Evolutionary conservation across 1,140 invertebrate species (phyloP).

Genomic region (Drosophila miranda): DNA sequence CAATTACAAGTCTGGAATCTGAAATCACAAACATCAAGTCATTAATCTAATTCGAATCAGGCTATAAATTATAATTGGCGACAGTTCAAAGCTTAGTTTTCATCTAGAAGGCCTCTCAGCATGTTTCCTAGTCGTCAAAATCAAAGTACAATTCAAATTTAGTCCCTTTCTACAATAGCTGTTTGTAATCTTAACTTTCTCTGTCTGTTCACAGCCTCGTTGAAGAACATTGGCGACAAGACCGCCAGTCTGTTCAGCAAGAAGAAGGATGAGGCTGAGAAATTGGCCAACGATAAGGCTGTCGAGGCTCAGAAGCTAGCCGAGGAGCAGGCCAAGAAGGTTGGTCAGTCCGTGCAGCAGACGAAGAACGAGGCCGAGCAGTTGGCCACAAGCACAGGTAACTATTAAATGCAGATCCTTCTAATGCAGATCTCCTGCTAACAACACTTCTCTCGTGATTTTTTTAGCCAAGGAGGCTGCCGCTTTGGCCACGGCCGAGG

Average conservation of each 20-base stretch:
- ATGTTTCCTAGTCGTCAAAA: constrained; percentile 62
- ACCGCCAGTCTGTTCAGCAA: constrained; percentile 85
- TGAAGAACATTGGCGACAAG: constrained; percentile 86
- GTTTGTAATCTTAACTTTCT: constrained; percentile 6
- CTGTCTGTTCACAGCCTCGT: constrained; percentile 82
- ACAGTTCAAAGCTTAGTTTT: constrained; percentile 51
- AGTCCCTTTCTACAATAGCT: background rate
- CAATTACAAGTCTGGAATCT: constrained; percentile 62
- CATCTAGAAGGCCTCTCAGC: constrained; percentile 32
- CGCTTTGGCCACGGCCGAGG: constrained; percentile 70
- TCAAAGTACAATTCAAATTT: constrained; percentile 31
- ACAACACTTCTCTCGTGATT: background rate
- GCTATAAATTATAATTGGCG: constrained; percentile 64
- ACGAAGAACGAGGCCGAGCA: constrained; percentile 83
- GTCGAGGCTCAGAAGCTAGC: constrained; percentile 84
- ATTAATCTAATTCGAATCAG: constrained; percentile 33
- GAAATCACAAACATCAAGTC: constrained; percentile 23
- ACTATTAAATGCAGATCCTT: constrained; percentile 3
- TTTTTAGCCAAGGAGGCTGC: constrained; percentile 74
- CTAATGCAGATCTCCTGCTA: background rate
- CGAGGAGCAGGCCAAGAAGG: constrained; percentile 85
- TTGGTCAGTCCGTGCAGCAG: constrained; percentile 84
- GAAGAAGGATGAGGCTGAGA: constrained; percentile 86
- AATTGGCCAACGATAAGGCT: constrained; percentile 84
- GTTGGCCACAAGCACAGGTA: constrained; percentile 83